phyloP scores from a whole-genome alignment of 2,113 vertebrate species.

The Gymnogyps californianus region DNA sequence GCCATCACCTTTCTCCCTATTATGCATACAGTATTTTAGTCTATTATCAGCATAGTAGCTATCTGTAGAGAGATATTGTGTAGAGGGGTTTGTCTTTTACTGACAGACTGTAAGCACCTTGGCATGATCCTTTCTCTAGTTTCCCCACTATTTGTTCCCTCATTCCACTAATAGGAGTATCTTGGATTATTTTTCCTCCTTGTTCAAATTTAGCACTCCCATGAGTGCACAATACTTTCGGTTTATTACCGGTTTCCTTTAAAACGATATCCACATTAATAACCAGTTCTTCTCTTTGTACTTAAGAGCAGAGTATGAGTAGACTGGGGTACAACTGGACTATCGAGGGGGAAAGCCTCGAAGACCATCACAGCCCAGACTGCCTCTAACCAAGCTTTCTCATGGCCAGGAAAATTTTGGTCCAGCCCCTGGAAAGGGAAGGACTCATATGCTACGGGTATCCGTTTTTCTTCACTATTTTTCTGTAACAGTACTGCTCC shows the following conservation, averaged over 20 bases:
- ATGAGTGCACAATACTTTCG: background rate
- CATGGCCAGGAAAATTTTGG: background rate
- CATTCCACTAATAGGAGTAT: background rate
- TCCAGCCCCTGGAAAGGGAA: background rate
- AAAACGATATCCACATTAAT: background rate
- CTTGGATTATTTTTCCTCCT: background rate
- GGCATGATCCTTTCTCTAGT: background rate
- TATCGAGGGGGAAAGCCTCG: rapidly evolving
- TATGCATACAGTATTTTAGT: background rate
- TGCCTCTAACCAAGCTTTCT: background rate
- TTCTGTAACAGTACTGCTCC: background rate
- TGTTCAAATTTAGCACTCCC: background rate
- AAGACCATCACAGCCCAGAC: background rate
- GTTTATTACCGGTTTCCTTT: background rate
- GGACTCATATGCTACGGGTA: background rate
- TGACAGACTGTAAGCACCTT: background rate
- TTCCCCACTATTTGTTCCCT: background rate
- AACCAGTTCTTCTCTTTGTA: background rate
- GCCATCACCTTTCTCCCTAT: background rate
- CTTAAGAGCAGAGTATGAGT: background rate
- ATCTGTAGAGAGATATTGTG: background rate
- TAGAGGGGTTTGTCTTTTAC: background rate
- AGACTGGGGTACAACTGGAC: background rate
- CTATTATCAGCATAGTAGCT: background rate
- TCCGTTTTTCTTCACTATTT: background rate